These are phyloP conservation scores for Cataglyphis cursor DNA, from an alignment of 2,888 invertebrate genomes.

Conservation along the genomic window DNA sequence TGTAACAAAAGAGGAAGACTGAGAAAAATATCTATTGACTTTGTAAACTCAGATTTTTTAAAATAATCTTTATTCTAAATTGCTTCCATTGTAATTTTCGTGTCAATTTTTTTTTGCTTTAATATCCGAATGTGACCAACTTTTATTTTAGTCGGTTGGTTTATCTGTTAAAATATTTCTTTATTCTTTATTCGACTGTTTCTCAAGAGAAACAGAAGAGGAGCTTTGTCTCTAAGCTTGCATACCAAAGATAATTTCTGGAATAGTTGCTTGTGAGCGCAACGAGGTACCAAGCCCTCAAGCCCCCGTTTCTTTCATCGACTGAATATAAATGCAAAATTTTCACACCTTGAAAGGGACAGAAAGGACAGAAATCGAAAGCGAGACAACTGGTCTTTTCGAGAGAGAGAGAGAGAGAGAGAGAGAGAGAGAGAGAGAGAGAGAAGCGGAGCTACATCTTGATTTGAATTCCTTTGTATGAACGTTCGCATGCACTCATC, in stretches of 20 bases:
- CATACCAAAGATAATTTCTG: conserved; percentile 63
- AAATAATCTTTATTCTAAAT: not conserved
- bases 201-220: not conserved
- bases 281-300: conserved; percentile 35
- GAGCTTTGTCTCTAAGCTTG: conserved; percentile 62
- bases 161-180: not conserved
- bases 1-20: conserved; percentile 33
- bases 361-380: conserved; percentile 29
- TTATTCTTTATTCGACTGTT: not conserved
- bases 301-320: conserved; percentile 49
- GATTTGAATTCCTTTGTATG: conserved; percentile 73
- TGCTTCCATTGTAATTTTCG: not conserved
- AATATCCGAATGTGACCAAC: not conserved
- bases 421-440: too few species aligned
- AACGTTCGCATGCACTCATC: not conserved
- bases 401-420: not conserved
- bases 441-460: conserved; percentile 14
- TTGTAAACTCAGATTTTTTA: not conserved
- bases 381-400: conserved; percentile 19
- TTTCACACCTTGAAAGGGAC: conserved; percentile 50
- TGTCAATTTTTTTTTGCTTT: too few species aligned
- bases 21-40: not conserved
- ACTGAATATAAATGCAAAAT: conserved; percentile 74
- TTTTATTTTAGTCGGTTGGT: not conserved
- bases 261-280: conserved; percentile 44